phyloP scores from a whole-genome alignment of 1,140 invertebrate genomes.

The Probaryconus sp. region DNA sequence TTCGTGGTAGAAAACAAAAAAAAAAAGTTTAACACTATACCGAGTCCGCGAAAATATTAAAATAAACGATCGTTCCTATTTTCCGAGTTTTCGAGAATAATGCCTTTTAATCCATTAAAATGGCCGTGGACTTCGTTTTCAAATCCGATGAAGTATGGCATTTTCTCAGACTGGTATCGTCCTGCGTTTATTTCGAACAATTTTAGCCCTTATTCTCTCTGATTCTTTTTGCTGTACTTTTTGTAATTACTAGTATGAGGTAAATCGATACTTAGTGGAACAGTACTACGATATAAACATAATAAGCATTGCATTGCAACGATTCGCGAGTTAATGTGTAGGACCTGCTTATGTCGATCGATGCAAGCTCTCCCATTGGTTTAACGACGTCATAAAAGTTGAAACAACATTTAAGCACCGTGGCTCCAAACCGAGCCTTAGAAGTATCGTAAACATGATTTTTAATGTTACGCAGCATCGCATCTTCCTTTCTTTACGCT shows the following conservation, averaged over 20 bases:
- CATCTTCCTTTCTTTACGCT: slow-evolving; percentile 48
- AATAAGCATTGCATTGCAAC: slow-evolving; percentile 57
- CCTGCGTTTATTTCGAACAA: too few species aligned
- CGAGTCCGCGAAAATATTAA: slow-evolving; percentile 16
- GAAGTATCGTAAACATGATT: slow-evolving; percentile 56
- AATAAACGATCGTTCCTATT: slow-evolving; percentile 4
- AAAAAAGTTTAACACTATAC: slow-evolving; percentile 33
- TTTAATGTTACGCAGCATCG: slow-evolving; percentile 61
- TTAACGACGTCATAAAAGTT: slow-evolving; percentile 72
- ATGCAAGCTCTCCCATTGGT: slow-evolving; percentile 60
- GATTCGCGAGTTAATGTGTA: slow-evolving; percentile 66
- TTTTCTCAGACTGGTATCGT: too few species aligned
- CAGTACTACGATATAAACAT: slow-evolving; percentile 47
- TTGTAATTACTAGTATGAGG: slow-evolving; percentile 21
- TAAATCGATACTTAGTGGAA: slow-evolving; percentile 37
- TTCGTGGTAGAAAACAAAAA: slow-evolving; percentile 18
- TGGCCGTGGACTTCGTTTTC: too few species aligned
- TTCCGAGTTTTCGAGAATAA: too few species aligned
- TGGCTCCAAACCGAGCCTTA: slow-evolving; percentile 20
- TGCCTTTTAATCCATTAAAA: slow-evolving; percentile 24
- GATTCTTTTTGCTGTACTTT: too few species aligned
- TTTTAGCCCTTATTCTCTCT: too few species aligned
- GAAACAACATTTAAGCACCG: slow-evolving; percentile 64
- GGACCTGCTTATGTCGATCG: slow-evolving; percentile 52
- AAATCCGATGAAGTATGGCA: too few species aligned